A percentile compares a stretch with the other conserved stretches of the same genome.
Evolutionary conservation across 2,888 invertebrate genomes (phyloP).

Genomic region (Tridacna crocea): DNA sequence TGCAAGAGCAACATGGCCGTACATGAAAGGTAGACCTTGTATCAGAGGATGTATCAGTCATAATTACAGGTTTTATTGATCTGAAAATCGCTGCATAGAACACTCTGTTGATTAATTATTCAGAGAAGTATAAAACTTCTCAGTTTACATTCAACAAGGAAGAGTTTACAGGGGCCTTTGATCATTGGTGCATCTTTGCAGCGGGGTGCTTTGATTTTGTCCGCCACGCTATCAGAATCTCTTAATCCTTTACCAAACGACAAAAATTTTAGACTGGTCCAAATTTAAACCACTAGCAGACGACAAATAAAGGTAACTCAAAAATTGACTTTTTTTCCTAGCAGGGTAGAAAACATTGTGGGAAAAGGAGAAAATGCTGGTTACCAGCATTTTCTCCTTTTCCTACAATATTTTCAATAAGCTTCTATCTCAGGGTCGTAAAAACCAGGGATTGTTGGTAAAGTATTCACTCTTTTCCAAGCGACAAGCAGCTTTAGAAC

Average conservation of each 20-base stretch:
- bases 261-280: no score
- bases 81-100: no score
- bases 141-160: not conserved
- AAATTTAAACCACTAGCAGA: no score
- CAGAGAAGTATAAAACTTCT: conserved; percentile 7
- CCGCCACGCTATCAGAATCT: not conserved
- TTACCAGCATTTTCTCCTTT: not conserved
- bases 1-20: no score
- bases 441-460: no score
- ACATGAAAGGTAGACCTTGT: no score
- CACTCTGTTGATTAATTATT: conserved; percentile 10
- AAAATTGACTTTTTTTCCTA: no score
- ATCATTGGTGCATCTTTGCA: conserved; percentile 7
- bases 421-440: not conserved
- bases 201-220: not conserved
- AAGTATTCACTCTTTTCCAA: no score
- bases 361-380: conserved; percentile 3
- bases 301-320: no score
- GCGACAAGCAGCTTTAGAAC: no score
- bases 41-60: not conserved
- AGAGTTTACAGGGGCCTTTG: conserved; percentile 3
- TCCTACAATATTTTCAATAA: not conserved
- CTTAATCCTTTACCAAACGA: no score
- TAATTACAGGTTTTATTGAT: not conserved
- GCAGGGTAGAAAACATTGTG: not conserved